Evolutionary conservation across 2,888 invertebrate species (phyloP), one percentile per base, ranked within the genome.

Genomic region (Acronicta alni): DNA sequence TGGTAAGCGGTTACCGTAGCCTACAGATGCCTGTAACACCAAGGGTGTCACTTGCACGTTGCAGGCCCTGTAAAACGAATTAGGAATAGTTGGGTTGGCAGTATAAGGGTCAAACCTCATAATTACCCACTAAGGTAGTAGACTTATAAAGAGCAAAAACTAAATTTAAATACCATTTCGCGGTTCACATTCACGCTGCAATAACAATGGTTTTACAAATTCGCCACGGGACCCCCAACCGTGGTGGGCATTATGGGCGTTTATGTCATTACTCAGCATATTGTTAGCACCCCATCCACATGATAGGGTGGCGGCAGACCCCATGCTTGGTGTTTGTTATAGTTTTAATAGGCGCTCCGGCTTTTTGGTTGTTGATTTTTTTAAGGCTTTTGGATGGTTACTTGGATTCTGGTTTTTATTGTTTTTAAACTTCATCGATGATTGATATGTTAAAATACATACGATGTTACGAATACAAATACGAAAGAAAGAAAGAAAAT

Each of bases 231-330:
- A 53, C 73, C 60, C 74, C 37, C 66, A 57, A 41, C 57, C 37
- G 49, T 54, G 60, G 51, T 58, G 5, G 23, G 46, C 49, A 67
- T 71, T 69, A 78, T 56, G 60, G 58, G 67, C 71, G 39, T 61
- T 88, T 86, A 89, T 75, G 82, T 81, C 85, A 79, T 89, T 88
- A 88, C 75, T 80, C 79, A 83, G 86, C 87, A 83, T 72, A 87
- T 88, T 88, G 88, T 89, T 82, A 83, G 71, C 85, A 69, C 82
- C 83, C 83, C 47, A 58, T 55, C 30, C 55, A n/a, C 18, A 38
- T 57, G 30, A 64, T 59, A 46, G 76, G 60, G 67, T 60, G 58
- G 7, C 30, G 26, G 20, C 30, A 42, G 44, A 64, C 54, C 57
- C 65, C 45, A 42, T 15, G 35, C 0, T 47, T 41, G 23, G 55